A percentile compares a stretch with the other conserved stretches of the same genome.
phyloP scores from a whole-genome alignment of 2,888 invertebrate genomes.

The Amphipyra tragopoginis region DNA sequence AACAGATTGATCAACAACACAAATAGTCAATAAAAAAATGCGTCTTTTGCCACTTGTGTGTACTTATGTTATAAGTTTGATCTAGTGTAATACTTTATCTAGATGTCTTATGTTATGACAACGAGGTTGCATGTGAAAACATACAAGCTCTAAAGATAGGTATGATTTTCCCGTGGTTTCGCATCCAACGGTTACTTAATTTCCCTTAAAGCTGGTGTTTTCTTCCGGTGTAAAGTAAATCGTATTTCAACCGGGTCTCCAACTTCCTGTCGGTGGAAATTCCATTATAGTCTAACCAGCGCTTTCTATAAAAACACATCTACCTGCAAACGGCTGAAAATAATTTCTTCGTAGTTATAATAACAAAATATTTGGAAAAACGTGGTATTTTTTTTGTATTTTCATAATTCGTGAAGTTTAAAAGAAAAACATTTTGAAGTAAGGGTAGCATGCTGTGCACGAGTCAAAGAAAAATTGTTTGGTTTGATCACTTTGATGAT shows the following conservation, averaged over 20 bases:
- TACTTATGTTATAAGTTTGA: too few species aligned
- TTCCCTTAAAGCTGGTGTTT: constrained; percentile 46
- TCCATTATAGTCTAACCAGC: constrained; percentile 20
- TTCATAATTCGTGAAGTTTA: too few species aligned
- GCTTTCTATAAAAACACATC: background rate
- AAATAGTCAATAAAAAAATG: too few species aligned
- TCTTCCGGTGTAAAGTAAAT: constrained; percentile 30
- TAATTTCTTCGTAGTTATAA: too few species aligned
- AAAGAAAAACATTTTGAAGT: too few species aligned
- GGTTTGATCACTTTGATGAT: constrained; percentile 48
- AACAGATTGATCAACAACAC: too few species aligned
- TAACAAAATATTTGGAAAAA: too few species aligned
- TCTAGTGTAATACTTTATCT: too few species aligned
- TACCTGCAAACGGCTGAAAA: background rate
- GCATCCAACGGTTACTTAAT: constrained; percentile 33
- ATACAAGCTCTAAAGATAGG: background rate
- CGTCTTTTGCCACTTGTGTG: too few species aligned
- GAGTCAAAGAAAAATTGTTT: constrained; percentile 19
- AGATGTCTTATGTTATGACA: too few species aligned
- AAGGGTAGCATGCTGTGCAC: background rate
- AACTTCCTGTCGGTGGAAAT: constrained; percentile 39
- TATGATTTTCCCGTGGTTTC: background rate
- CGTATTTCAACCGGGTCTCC: constrained; percentile 43
- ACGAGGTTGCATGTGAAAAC: background rate
- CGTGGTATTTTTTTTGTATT: too few species aligned